Evolutionary conservation across 2,888 invertebrate genomes (phyloP).

Genomic region (Pristionchus maxplancki): DNA sequence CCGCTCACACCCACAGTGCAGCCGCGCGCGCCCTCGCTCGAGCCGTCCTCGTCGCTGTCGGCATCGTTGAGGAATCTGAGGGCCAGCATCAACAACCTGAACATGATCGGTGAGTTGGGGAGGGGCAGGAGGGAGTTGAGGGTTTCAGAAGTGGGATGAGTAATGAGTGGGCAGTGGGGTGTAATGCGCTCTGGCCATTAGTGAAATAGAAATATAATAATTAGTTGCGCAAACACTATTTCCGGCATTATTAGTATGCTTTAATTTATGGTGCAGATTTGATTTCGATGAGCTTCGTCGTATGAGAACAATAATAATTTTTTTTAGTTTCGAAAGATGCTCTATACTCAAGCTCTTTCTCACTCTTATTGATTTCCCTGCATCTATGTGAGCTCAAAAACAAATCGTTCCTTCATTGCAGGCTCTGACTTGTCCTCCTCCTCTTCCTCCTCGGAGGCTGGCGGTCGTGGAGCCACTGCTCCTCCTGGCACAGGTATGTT

Average conservation of each 20-base stretch:
- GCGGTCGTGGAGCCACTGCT: background rate
- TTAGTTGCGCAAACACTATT: too few relatives aligned
- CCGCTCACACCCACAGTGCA: constrained; percentile 36
- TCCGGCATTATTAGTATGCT: too few relatives aligned
- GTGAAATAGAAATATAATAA: too few relatives aligned
- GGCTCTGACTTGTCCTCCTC: background rate
- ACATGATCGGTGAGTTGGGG: background rate
- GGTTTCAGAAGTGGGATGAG: background rate
- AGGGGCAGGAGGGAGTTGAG: too few relatives aligned
- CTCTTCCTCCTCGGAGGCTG: background rate
- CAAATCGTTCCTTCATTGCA: background rate
- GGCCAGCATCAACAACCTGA: constrained; percentile 35
- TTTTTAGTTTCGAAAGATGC: too few relatives aligned
- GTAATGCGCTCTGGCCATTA: background rate
- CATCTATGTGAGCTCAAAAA: background rate
- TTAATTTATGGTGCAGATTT: too few relatives aligned
- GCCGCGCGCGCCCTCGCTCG: constrained; percentile 20
- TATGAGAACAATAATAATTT: too few relatives aligned
- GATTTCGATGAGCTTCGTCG: too few relatives aligned
- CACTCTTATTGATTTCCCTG: background rate
- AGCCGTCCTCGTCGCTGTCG: constrained; percentile 42
- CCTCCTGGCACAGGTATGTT: background rate
- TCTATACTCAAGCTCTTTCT: background rate
- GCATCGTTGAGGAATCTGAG: constrained; percentile 40
- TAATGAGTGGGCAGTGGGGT: background rate